phyloP scores from a whole-genome alignment of 92 coral and sea anemone genomes.

The Diadumene lineata region DNA sequence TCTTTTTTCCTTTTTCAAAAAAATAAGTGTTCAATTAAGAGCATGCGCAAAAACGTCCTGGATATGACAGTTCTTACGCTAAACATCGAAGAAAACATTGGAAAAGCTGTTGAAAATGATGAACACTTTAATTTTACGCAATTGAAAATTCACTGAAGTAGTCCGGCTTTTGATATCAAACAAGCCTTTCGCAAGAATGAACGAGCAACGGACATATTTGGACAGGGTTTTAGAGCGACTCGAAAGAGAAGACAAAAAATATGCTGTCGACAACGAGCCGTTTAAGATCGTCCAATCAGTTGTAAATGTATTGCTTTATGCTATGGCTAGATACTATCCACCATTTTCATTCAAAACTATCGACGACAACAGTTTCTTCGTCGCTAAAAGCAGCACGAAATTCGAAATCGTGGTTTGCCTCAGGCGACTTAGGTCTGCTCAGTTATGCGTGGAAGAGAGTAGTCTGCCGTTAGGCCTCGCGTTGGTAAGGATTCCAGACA shows the following conservation, averaged over 20 bases:
- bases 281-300: slow-evolving; percentile 31
- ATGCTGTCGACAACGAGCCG: slow-evolving; percentile 2
- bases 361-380: slow-evolving; percentile 43
- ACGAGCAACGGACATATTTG: neutral
- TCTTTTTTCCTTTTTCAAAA: no score
- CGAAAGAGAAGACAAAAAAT: slow-evolving; percentile 20
- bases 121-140: no score
- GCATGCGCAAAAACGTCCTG: no score
- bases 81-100: no score
- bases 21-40: no score
- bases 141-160: no score
- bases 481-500: slow-evolving; percentile 18
- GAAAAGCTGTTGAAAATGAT: no score
- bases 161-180: no score
- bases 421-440: slow-evolving; percentile 20
- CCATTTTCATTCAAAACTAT: slow-evolving; percentile 50
- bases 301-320: slow-evolving; percentile 49
- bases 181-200: neutral
- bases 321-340: slow-evolving; percentile 51
- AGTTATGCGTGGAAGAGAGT: slow-evolving; percentile 32
- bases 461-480: slow-evolving; percentile 35
- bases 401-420: slow-evolving; percentile 48
- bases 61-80: no score
- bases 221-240: slow-evolving; percentile 19
- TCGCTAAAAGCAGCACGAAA: slow-evolving; percentile 40